phyloP scores from a whole-genome alignment of 2,888 invertebrate genomes.

The Drosophila monieri region DNA sequence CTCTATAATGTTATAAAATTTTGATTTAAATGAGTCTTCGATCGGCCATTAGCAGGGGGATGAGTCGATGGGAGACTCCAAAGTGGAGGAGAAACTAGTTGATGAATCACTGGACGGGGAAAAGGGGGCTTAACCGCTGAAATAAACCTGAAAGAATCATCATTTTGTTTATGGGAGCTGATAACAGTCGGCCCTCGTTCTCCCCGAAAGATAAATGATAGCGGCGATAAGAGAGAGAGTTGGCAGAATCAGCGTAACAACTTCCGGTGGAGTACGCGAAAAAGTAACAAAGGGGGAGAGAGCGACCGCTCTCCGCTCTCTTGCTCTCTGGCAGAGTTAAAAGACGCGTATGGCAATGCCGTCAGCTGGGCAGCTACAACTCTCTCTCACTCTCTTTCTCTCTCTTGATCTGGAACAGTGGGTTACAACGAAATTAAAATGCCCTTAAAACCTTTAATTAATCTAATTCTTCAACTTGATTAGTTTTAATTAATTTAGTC shows the following conservation, averaged over 20 bases:
- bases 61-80: constrained; percentile 16
- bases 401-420: not conserved
- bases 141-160: constrained; percentile 32
- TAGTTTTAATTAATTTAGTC: no score
- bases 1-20: constrained; percentile 45
- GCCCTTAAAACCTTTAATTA: not conserved
- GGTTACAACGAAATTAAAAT: not conserved
- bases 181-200: constrained; percentile 39
- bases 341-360: constrained; percentile 27
- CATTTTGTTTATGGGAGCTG: constrained; percentile 36
- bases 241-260: constrained; percentile 58
- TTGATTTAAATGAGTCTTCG: constrained; percentile 36
- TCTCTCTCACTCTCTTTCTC: constrained; percentile 8
- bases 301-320: constrained; percentile 3
- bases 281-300: constrained; percentile 21
- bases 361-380: constrained; percentile 34
- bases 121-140: constrained; percentile 52
- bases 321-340: not conserved
- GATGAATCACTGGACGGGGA: constrained; percentile 51
- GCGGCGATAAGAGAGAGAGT: constrained; percentile 28
- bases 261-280: constrained; percentile 57
- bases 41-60: constrained; percentile 28
- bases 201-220: constrained; percentile 44
- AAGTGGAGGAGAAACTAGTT: constrained; percentile 46
- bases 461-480: not conserved